Evolutionary conservation across 2,113 vertebrate species (phyloP).

Genomic region (Abramis brama): DNA sequence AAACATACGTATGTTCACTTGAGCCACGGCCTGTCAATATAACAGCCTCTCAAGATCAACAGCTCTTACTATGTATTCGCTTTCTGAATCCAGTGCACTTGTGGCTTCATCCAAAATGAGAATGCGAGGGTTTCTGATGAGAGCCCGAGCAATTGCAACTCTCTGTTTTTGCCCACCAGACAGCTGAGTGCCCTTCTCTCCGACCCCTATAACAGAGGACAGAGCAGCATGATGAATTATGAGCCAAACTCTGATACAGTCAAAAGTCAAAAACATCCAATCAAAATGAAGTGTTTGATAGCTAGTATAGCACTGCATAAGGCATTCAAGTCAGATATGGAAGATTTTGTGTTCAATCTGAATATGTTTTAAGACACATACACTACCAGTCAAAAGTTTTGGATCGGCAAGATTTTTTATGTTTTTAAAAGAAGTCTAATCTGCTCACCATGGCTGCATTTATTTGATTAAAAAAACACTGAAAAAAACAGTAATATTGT

Average conservation of each 20-base stretch:
- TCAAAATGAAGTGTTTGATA: not conserved
- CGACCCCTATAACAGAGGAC: conserved; percentile 78
- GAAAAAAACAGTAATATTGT: too few species aligned
- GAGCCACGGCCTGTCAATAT: not conserved
- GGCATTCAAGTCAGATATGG: not conserved
- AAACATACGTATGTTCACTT: not conserved
- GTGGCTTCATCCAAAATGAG: conserved; percentile 96
- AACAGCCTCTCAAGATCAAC: not conserved
- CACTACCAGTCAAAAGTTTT: too few species aligned
- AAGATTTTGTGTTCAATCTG: too few species aligned
- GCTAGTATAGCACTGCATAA: not conserved
- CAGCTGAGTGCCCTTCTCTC: conserved; percentile 93
- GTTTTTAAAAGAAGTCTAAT: too few species aligned
- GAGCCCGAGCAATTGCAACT: conserved; percentile 92
- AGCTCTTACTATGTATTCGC: conserved; percentile 86
- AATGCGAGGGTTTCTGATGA: conserved; percentile 86
- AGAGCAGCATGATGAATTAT: not conserved
- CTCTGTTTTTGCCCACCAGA: conserved; percentile 97
- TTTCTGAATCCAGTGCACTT: conserved; percentile 92
- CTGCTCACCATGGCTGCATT: too few species aligned
- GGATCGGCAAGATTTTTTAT: too few species aligned
- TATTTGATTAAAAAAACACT: too few species aligned
- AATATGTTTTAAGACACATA: too few species aligned
- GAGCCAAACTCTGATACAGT: not conserved
- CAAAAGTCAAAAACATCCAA: not conserved